These are phyloP conservation scores for Lophius americanus DNA, from an alignment of 2,797 vertebrate genomes.

Conservation along the genomic window DNA sequence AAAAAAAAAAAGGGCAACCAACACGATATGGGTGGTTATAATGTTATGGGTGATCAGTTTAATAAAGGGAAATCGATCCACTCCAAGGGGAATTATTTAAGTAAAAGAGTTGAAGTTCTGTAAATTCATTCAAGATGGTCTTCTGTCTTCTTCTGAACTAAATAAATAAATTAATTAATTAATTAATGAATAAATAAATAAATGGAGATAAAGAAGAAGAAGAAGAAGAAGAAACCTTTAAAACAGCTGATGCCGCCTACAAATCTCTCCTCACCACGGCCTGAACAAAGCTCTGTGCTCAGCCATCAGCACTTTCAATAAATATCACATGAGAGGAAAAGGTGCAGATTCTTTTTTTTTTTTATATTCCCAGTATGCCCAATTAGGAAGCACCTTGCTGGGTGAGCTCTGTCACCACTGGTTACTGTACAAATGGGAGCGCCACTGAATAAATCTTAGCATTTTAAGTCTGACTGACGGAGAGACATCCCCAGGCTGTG, in stretches of 20 bases:
- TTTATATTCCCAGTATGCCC: constrained; percentile 51
- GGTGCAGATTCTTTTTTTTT: constrained; percentile 32
- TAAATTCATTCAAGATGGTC: background rate
- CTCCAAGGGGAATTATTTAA: too few species aligned
- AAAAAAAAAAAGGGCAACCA: too few species aligned
- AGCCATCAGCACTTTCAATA: constrained; percentile 62
- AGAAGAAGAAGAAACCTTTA: constrained; percentile 13
- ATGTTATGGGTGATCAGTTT: too few species aligned
- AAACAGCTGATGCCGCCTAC: constrained; percentile 33
- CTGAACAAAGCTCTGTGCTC: constrained; percentile 43
- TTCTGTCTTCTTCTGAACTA: constrained; percentile 14
- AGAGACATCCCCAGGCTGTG: constrained; percentile 34
- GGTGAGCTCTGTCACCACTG: constrained; percentile 46
- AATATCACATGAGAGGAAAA: constrained; percentile 57
- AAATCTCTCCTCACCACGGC: constrained; percentile 30
- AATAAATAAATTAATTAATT: constrained; percentile 24
- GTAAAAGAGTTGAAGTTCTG: background rate
- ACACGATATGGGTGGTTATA: too few species aligned
- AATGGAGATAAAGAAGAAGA: too few species aligned
- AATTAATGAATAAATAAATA: background rate
- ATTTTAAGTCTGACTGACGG: constrained; percentile 54
- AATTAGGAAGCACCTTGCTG: constrained; percentile 62
- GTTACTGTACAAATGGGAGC: constrained; percentile 47
- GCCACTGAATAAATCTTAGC: constrained; percentile 46
- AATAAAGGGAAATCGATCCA: background rate